Base-by-base conservation (phyloP, 1,140 invertebrate genomes). In the Dinothrombium tinctorium region DNA sequence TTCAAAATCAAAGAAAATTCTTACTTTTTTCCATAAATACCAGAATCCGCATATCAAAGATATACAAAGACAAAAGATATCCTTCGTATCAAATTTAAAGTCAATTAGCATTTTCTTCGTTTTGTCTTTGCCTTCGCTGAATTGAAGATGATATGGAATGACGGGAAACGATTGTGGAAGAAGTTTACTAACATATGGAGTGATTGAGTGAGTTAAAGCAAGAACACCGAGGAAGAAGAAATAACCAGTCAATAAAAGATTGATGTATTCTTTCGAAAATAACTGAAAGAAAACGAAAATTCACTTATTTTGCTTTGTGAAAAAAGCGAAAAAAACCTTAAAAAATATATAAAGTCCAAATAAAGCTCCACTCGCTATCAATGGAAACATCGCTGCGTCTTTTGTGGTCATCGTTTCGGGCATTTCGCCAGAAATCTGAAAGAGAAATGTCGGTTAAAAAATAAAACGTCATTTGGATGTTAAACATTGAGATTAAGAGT, bases 211-310 rank as follows among this genome's bases (percentile, higher is more conserved):
- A 48, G 82, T 77, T 40, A 95, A 62, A 9, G 89, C 81, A 47
- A 92, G 64, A 15, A 95, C 74, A 22, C 89, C 90, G 32, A 96
- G 66, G 53, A 89, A 74, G 64, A 95, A 94, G 63, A 96, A 96
- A 57, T 96, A 95, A 6, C 72, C 72, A 23, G 84, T 87, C 32
- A 96, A 63, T 35, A 96, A 63, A 17, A 89, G 60, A 58, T 95
- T 95, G 41, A 96, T 86, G 56, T 92, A 83, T 50, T 94, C 84
- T 60, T 94, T 94, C 14, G 83, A 86, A 62, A 95, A 94, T 50
- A 95, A 65, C 71, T 95, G 72, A 51, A 75, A 74, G 51, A 69
- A 68, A 55, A 52, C 51, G 45, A 46, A 49, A 17, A 33, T 12
- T 26, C 7, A 8, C 0, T 24, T 40, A 44, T 2, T 3, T n/a